phyloP scores from a whole-genome alignment of 2,797 vertebrate species.

The Halcyon badia region DNA sequence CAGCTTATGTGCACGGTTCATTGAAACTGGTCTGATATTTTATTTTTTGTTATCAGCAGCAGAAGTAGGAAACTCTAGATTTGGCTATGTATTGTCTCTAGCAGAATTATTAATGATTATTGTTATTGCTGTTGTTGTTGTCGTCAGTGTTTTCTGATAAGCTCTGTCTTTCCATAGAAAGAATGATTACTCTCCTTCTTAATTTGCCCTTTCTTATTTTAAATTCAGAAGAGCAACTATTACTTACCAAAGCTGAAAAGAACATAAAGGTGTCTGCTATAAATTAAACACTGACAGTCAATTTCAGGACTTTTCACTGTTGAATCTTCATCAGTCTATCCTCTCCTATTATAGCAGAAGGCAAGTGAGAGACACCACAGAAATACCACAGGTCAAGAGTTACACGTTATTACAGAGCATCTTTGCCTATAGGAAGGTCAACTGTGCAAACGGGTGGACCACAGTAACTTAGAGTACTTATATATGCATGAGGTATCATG shows the following conservation, averaged over 20 bases:
- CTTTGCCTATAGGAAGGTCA: not conserved
- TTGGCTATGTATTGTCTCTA: not conserved
- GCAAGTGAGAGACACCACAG: not conserved
- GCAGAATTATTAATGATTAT: not conserved
- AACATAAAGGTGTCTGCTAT: not conserved
- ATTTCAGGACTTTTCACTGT: not conserved
- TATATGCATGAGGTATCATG: not conserved
- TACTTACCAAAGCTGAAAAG: not conserved
- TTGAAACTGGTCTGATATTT: not conserved
- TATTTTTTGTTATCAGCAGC: not conserved
- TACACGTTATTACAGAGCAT: not conserved
- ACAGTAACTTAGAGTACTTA: not conserved
- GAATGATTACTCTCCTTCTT: not conserved
- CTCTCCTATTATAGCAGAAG: not conserved
- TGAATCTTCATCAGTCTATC: not conserved
- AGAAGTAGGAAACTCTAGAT: not conserved
- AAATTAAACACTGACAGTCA: not conserved
- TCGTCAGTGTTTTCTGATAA: no score
- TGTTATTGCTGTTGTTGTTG: no score
- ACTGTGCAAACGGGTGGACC: not conserved
- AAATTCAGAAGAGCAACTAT: not conserved
- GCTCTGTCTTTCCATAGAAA: no score
- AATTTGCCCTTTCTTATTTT: constrained; percentile 1
- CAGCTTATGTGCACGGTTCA: not conserved
- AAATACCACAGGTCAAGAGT: not conserved